phyloP scores from a whole-genome alignment of 2,797 vertebrate species.

The Anabas testudineus region DNA sequence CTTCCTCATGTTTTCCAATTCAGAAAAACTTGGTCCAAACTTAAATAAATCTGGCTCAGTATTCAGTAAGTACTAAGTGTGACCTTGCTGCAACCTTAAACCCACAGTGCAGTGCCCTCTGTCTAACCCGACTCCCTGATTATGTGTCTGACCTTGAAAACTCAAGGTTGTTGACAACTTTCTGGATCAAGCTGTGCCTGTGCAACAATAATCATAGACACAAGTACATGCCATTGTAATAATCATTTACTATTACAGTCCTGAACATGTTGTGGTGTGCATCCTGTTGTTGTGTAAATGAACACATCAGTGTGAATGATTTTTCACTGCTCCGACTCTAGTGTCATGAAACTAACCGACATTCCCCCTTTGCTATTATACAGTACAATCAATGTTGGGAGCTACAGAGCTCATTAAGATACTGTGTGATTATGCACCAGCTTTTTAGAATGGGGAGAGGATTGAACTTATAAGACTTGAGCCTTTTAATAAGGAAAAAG shows the following conservation, averaged over 20 bases:
- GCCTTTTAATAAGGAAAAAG: not conserved
- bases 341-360: constrained; percentile 34
- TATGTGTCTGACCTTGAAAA: constrained; percentile 62
- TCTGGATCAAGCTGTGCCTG: constrained; percentile 43
- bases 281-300: constrained; percentile 50
- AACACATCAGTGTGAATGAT: constrained; percentile 36
- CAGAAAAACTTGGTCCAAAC: constrained; percentile 87
- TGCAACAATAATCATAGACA: constrained; percentile 41
- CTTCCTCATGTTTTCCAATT: constrained; percentile 80
- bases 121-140: constrained; percentile 73
- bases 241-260: constrained; percentile 53
- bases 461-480: not conserved
- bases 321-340: constrained; percentile 29
- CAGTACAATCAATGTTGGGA: constrained; percentile 14
- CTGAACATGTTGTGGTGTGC: constrained; percentile 43
- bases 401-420: not conserved
- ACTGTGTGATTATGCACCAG: not conserved
- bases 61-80: constrained; percentile 89
- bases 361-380: constrained; percentile 16
- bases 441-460: not conserved
- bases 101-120: constrained; percentile 73
- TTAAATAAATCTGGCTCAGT: constrained; percentile 87
- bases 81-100: constrained; percentile 78
- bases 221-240: constrained; percentile 43
- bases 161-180: constrained; percentile 36